Conservation (phyloP, 2,113 vertebrate species). For the Ginglymostoma cirratum region DNA sequence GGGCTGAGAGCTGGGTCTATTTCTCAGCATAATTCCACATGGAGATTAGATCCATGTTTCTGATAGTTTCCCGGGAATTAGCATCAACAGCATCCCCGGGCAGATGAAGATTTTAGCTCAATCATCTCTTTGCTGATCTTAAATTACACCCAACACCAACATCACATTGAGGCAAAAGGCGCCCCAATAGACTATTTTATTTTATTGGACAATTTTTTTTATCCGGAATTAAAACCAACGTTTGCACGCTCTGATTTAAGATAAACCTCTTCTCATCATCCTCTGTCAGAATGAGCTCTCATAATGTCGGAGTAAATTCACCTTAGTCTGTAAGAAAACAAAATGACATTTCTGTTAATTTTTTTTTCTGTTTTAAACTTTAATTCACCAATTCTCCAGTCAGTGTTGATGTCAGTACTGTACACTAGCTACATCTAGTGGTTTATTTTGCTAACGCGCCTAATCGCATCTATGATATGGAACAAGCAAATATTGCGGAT, state of each 20-base stretch:
- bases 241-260: not conserved
- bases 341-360: not conserved
- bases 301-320: not conserved
- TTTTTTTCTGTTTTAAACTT: not conserved
- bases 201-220: not conserved
- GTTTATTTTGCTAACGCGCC: not conserved
- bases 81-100: not conserved
- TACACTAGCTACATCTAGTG: not conserved
- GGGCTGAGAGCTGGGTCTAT: not conserved
- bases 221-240: conserved; percentile 7
- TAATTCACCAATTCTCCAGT: not conserved
- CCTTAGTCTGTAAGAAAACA: not conserved
- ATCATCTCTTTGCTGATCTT: not conserved
- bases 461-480: not conserved
- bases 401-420: not conserved
- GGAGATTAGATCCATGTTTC: not conserved
- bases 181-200: not conserved
- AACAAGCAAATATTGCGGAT: not conserved
- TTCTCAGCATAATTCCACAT: not conserved
- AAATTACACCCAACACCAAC: not conserved
- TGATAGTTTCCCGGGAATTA: not conserved
- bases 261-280: not conserved
- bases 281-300: not conserved
- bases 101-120: not conserved
- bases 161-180: not conserved